Evolutionary conservation across 2,113 vertebrate species (phyloP).

Genomic region (Crypturellus undulatus): DNA sequence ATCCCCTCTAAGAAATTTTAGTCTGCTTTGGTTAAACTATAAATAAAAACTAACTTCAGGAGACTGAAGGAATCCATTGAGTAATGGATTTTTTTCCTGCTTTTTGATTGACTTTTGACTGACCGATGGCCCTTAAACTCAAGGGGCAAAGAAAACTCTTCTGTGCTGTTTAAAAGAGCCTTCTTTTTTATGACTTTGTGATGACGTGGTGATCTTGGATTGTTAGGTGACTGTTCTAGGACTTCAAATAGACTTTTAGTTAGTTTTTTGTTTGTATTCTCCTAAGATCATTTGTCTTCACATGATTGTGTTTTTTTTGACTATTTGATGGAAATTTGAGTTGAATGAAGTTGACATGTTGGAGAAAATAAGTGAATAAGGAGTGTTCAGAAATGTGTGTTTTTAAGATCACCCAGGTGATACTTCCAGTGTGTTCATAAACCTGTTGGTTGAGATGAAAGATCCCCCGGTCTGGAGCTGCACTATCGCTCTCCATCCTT

Average conservation of each 20-base stretch:
- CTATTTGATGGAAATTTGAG: neutral
- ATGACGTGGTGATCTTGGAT: neutral
- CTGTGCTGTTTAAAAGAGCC: neutral
- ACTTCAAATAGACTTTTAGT: neutral
- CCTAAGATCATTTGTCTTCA: neutral
- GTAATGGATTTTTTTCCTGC: fast-evolving
- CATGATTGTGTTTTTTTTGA: neutral
- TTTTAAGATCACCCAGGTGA: neutral
- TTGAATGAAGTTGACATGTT: neutral
- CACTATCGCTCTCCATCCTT: fast-evolving
- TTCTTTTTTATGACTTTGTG: neutral
- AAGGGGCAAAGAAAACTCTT: neutral
- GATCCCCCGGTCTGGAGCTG: neutral
- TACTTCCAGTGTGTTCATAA: neutral
- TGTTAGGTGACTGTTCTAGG: neutral
- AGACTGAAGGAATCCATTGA: neutral
- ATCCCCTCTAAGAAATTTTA: neutral
- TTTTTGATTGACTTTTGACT: neutral
- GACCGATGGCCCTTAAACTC: neutral
- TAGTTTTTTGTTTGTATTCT: too few relatives aligned
- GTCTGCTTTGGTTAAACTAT: neutral
- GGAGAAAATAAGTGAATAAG: neutral
- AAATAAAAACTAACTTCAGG: too few relatives aligned
- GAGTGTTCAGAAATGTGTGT: fast-evolving
- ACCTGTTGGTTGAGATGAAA: neutral